Evolutionary conservation across 2,888 invertebrate genomes (phyloP).

Genomic region (Mythimna pallens): DNA sequence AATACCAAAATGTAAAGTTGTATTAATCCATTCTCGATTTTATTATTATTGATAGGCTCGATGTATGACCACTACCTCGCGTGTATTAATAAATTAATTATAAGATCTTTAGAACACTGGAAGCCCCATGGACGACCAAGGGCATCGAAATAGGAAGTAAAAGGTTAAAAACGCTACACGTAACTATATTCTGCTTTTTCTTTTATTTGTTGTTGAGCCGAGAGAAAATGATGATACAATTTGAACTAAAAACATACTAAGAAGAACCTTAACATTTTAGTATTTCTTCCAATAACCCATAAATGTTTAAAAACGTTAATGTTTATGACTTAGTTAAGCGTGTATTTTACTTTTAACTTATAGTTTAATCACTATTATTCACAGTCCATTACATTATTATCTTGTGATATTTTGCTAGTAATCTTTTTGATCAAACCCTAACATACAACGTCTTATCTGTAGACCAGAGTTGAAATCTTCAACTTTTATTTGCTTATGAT

Average conservation of each 20-base stretch:
- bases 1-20: conserved; percentile 9
- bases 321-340: conserved; percentile 63
- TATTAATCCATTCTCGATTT: too few species aligned
- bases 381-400: conserved; percentile 51
- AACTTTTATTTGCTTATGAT: not conserved
- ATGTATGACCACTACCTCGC: too few species aligned
- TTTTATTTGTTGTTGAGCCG: too few species aligned
- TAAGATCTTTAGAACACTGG: too few species aligned
- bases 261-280: not conserved
- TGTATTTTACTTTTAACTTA: conserved; percentile 43
- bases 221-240: too few species aligned
- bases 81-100: too few species aligned
- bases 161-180: too few species aligned
- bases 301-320: conserved; percentile 30
- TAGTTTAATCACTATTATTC: conserved; percentile 60
- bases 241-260: too few species aligned
- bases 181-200: too few species aligned
- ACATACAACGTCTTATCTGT: not conserved
- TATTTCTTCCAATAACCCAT: conserved; percentile 30
- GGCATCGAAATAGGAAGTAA: too few species aligned
- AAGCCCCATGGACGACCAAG: too few species aligned
- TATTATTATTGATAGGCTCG: too few species aligned
- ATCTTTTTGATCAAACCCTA: not conserved
- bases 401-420: conserved; percentile 49
- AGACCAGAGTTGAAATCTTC: not conserved